Base-by-base conservation (phyloP, 2,797 vertebrate genomes). In the Rhodeus uyekii region DNA sequence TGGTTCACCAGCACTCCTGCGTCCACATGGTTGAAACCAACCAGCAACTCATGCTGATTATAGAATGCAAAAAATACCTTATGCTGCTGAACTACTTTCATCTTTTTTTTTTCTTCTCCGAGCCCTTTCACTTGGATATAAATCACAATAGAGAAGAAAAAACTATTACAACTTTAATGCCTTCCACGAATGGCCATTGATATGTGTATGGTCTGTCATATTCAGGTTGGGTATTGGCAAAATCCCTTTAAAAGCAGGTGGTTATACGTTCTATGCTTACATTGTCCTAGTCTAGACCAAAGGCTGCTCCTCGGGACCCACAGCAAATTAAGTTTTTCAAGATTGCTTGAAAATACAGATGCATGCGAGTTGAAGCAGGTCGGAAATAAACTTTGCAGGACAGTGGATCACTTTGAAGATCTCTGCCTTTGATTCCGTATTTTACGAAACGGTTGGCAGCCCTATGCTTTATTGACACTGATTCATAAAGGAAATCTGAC, bases 401-500 rank as follows among this genome's bases (percentile, higher is more conserved):
- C 55, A 58, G 24, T 58, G 55, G 55, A 5, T 58, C n/a, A 10
- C n/a, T 8, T n/a, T 58, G 12, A 58, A 27, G n/a, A 58, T 4
- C n/a, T 58, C 4, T 24, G 4, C 12, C 55, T 12, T 58, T 0
- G 1, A 27, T 58, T 58, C 53, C 5, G 2, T 60, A 14, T 14
- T 29, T 14, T 29, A 29, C 0, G 5, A 24, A 60, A 14, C 5
- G 2, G 55, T 29, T 7, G 55, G 55, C 24, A 60, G 13, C 27
- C 24, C 12, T 58, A 58, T 58, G 5, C 27, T 58, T 39, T 32
- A 44, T 29, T 44, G 9, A 29, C 4, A 67, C 18, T 9, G 48
- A 39, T 69, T 32, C 12, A 42, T 29, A 29, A 34, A 68, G 6
- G 38, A 44, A 80, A 29, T 50, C 89, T 92, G 92, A 98, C 97